Evolutionary conservation across 1,140 invertebrate genomes (phyloP).

Genomic region (Bombus cullumanus): DNA sequence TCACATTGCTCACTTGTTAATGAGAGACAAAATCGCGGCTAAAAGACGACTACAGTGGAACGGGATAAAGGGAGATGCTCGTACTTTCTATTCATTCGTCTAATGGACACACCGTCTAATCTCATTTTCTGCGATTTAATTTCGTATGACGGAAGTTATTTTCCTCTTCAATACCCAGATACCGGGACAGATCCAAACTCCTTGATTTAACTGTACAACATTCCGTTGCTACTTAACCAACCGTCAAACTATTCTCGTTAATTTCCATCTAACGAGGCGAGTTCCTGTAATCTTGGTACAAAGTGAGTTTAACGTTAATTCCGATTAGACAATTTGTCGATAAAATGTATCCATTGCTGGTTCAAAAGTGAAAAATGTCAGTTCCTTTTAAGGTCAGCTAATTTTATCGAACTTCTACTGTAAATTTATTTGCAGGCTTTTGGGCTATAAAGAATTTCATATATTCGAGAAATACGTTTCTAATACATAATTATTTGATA

Average conservation of each 20-base stretch:
- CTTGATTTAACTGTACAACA: not conserved
- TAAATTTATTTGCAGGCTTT: no score
- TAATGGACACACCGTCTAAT: conserved; percentile 49
- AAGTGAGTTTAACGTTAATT: not conserved
- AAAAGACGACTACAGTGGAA: not conserved
- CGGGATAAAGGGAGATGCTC: not conserved
- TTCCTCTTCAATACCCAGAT: not conserved
- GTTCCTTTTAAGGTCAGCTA: no score
- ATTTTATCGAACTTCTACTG: no score
- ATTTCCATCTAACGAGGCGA: conserved; percentile 12
- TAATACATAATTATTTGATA: no score
- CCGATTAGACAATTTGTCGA: not conserved
- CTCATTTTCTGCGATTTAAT: conserved; percentile 35
- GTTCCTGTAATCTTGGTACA: conserved; percentile 5
- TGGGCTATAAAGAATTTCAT: no score
- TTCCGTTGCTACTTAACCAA: not conserved
- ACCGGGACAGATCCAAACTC: not conserved
- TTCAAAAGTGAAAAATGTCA: no score
- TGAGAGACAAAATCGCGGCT: not conserved
- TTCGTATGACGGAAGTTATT: conserved; percentile 20
- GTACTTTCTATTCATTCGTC: conserved; percentile 48
- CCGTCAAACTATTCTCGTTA: conserved; percentile 23
- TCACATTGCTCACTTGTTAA: conserved; percentile 28
- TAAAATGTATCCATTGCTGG: no score
- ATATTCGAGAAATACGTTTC: no score